These are phyloP conservation scores for Anastatus disparis DNA, from an alignment of 1,140 invertebrate genomes.

Conservation along the genomic window DNA sequence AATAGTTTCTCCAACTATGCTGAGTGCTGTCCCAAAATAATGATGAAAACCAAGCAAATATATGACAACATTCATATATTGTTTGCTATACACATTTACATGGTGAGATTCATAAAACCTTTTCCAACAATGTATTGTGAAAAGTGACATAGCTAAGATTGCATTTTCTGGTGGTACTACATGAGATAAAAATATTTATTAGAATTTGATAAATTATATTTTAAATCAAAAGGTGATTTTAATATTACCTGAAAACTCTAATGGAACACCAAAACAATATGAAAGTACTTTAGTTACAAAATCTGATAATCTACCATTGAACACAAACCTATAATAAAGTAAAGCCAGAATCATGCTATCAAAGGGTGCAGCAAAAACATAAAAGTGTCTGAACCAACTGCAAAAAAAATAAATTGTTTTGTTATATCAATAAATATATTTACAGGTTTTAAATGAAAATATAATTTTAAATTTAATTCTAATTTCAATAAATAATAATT, in stretches of 20 bases:
- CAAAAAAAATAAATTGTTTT: constrained; percentile 29
- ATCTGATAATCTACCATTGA: constrained; percentile 60
- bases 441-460: constrained; percentile 29
- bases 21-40: constrained; percentile 76
- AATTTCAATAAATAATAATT: constrained; percentile 25
- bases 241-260: too few relatives aligned
- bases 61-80: constrained; percentile 82
- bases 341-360: constrained; percentile 65
- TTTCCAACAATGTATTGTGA: constrained; percentile 76
- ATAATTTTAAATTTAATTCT: constrained; percentile 3
- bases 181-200: background rate
- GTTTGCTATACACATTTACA: constrained; percentile 82
- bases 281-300: constrained; percentile 62
- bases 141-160: constrained; percentile 70
- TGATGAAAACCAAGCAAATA: constrained; percentile 80
- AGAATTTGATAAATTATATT: constrained; percentile 37
- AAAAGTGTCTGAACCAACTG: constrained; percentile 80
- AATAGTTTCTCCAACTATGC: constrained; percentile 77
- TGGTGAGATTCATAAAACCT: constrained; percentile 82
- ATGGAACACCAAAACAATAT: too few relatives aligned
- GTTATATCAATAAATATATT: constrained; percentile 26
- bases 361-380: constrained; percentile 72
- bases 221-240: too few relatives aligned
- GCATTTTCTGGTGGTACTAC: constrained; percentile 67
- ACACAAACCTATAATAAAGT: constrained; percentile 65